Conservation (phyloP, 1,140 invertebrate species). For the Globodera rostochiensis region DNA sequence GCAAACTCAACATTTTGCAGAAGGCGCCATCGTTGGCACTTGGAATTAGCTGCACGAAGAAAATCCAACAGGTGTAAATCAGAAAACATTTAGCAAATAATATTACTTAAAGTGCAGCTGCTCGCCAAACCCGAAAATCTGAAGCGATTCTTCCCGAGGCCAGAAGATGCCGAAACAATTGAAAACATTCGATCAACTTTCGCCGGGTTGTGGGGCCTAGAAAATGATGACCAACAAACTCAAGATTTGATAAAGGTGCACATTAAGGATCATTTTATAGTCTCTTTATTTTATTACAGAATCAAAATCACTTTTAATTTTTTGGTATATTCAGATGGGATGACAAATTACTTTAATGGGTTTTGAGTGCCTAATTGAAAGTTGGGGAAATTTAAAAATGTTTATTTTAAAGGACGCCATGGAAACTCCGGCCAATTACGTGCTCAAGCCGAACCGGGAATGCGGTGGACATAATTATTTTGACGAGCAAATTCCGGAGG, state of each 20-base stretch:
- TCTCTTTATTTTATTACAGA: neutral
- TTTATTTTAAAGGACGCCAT: slow-evolving; percentile 73
- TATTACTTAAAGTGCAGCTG: slow-evolving; percentile 28
- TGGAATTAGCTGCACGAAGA: slow-evolving; percentile 73
- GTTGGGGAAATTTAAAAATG: neutral
- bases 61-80: slow-evolving; percentile 71
- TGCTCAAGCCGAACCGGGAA: slow-evolving; percentile 95
- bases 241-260: slow-evolving; percentile 44
- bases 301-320: too few species aligned
- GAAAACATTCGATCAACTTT: slow-evolving; percentile 79
- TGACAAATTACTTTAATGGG: too few species aligned
- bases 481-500: slow-evolving; percentile 76
- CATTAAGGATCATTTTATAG: neutral
- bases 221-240: slow-evolving; percentile 67
- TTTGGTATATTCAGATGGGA: too few species aligned
- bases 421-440: slow-evolving; percentile 79
- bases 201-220: slow-evolving; percentile 84
- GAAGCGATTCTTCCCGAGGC: slow-evolving; percentile 72
- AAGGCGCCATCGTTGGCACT: slow-evolving; percentile 90
- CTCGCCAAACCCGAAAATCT: slow-evolving; percentile 72
- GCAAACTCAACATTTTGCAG: neutral
- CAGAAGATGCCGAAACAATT: slow-evolving; percentile 69
- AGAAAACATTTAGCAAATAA: neutral
- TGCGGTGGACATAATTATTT: slow-evolving; percentile 82
- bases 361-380: too few species aligned